Conservation (phyloP, 64 coral and sea anemone species). For the Stichodactyla helianthus region DNA sequence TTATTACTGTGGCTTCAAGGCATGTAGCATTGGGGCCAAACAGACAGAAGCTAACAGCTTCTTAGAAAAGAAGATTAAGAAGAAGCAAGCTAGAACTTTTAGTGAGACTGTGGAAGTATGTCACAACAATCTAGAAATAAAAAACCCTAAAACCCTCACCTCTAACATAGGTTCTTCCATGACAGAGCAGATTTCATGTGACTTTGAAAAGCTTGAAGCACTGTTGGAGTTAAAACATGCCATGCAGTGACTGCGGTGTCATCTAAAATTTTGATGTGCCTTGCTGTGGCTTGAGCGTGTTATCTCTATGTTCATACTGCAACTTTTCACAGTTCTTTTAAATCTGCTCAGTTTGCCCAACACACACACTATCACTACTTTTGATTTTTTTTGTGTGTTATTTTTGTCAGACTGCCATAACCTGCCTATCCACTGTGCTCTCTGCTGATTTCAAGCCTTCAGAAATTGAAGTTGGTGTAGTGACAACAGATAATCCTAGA, state of each 20-base stretch:
- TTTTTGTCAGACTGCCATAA: conserved; percentile 82
- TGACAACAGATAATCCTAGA: conserved; percentile 80
- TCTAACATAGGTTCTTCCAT: too few species aligned
- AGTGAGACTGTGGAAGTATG: conserved; percentile 93
- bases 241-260: too few species aligned
- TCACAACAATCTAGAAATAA: background rate
- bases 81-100: conserved; percentile 92
- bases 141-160: too few species aligned
- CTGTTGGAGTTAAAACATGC: too few species aligned
- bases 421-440: conserved; percentile 84
- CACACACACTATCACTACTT: background rate
- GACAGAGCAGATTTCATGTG: too few species aligned
- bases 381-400: background rate
- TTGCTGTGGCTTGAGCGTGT: too few species aligned
- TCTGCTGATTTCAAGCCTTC: conserved; percentile 99
- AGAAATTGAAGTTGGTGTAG: conserved; percentile 97
- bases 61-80: conserved; percentile 98
- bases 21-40: conserved; percentile 88
- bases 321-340: too few species aligned
- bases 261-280: too few species aligned
- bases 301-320: too few species aligned
- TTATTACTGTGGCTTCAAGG: conserved; percentile 98
- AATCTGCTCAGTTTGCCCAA: too few species aligned
- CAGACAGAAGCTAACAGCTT: conserved; percentile 99
- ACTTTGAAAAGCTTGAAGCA: too few species aligned